Base-by-base conservation (phyloP, 2,888 invertebrate species). In the Andrena bicolor region DNA sequence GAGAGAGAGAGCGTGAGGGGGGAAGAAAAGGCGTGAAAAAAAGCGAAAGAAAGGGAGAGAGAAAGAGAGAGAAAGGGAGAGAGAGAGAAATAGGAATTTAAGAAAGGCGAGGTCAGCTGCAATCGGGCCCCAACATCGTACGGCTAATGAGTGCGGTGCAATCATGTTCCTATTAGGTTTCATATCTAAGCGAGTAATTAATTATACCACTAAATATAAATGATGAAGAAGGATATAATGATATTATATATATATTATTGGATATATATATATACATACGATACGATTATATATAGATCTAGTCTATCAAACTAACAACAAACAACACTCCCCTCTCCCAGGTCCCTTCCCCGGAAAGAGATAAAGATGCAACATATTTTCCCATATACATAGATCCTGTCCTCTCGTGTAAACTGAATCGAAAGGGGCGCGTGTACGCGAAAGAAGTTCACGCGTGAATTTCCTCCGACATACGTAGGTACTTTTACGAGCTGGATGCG, bases 141-240 rank as follows among this genome's bases (percentile, higher is more conserved):
- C 90, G 92, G 90, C 88, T 85, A 86, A 89, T 89, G 90, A 92
- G 92, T 91, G 90, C 93, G 93, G 93, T 93, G 93, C 92, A 93
- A 93, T 93, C 93, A 93, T 93, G 94, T 94, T 94, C 94, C 94
- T 94, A 94, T 93, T 94, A 94, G 94, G 93, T 94, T 94, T 94
- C 94, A 94, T 94, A 94, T 94, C 94, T 94, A 93, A 93, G 93
- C 93, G 93, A 93, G 92, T 93, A 93, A 93, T 92, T 93, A 92
- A 92, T 92, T 93, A 93, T 93, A 93, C 93, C 92, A 93, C 90
- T 93, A 93, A 93, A 92, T 93, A 93, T 93, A 93, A 93, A 93
- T 93, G 92, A 93, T 91, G 93, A 93, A 92, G 93, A 92, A 93
- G 91, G 92, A 93, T 92, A 93, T 91, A 91, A 92, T 91, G 93